Percentiles rank a stretch among this genome's conserved stretches.
phyloP scores from a whole-genome alignment of 35 echinoderm and acorn worm genomes.

The Chiridota heheva region DNA sequence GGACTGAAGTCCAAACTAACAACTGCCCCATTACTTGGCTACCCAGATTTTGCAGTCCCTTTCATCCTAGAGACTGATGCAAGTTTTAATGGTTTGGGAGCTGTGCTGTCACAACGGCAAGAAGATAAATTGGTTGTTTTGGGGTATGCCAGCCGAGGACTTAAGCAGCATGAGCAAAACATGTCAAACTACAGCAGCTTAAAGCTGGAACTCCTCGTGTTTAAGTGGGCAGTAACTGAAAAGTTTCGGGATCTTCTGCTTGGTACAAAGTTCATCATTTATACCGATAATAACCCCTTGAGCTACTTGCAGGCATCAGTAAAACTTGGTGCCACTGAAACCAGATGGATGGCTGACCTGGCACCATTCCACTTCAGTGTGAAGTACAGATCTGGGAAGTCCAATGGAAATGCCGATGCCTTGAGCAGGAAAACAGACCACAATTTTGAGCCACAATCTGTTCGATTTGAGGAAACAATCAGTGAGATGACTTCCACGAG shows the following conservation, averaged over 20 bases:
- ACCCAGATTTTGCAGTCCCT: constrained; percentile 30
- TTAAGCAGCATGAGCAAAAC: constrained; percentile 48
- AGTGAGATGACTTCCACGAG: background rate
- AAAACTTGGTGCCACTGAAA: constrained; percentile 71
- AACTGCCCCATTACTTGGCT: background rate
- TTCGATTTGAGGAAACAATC: constrained; percentile 11
- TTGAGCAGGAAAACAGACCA: background rate
- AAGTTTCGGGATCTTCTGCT: constrained; percentile 68
- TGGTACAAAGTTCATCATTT: constrained; percentile 58
- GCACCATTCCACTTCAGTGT: constrained; percentile 59
- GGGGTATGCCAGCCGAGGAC: constrained; percentile 59
- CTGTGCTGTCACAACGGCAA: constrained; percentile 61
- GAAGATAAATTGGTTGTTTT: constrained; percentile 28
- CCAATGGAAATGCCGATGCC: constrained; percentile 9
- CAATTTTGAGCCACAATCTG: background rate
- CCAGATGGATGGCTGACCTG: constrained; percentile 66
- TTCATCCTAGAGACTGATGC: constrained; percentile 66
- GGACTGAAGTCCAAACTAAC: constrained; percentile 26
- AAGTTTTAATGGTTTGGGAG: constrained; percentile 41
- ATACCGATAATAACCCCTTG: constrained; percentile 74
- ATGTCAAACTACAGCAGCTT: constrained; percentile 68
- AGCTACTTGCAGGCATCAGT: constrained; percentile 60
- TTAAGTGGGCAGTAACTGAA: constrained; percentile 72
- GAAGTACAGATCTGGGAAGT: constrained; percentile 6
- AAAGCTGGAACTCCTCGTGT: constrained; percentile 64